Base-by-base conservation (phyloP, 2,797 vertebrate species). In the Dicrostonyx torquatus region DNA sequence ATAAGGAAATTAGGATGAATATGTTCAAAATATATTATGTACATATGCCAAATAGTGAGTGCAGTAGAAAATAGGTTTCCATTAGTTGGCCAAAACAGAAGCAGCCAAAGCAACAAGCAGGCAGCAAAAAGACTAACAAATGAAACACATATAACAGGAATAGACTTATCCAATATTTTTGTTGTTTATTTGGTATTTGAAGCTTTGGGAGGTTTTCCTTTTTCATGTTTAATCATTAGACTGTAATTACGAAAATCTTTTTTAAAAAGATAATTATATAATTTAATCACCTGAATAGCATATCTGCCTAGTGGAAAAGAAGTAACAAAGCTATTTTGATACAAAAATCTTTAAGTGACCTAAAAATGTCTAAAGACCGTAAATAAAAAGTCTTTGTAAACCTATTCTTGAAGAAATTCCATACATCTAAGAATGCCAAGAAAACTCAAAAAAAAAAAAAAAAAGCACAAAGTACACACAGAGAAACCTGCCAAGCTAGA, bases 301-400 rank as follows among this genome's bases (percentile, higher is more conserved):
- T 75, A 77, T 53, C 43, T 85, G 15, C 20, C 60, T 72, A 53
- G 22, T 77, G 18, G 64, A 87, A 83, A 84, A 94, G 70, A 13
- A 87, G 60, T 40, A 75, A 15, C 40, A 87, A 78, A 73, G 62
- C 62, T 94, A 91, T 66, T 94, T 80, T 94, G 72, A 95, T 34
- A 78, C 5, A 64, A 14, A 15, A 53, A 66, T 75, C 48, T 94
- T 91, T 85, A 91, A 94, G 40, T 9, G 87, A 84, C 37, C 64
- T 89, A 77, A 82, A 90, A 90, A 68, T 85, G 4, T 92, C 86
- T 78, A 93, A 62, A 29, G 26, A n/a, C 68, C 8, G 83, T 75
- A 87, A 83, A 70, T 48, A 75, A 94, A 96, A 92, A 83, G 24
- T 86, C 76, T 89, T 87, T 75, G 64, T 31, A 93, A 96, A 88